Base-by-base conservation (phyloP, 1,140 invertebrate genomes). In the Cyclargus thomasi region DNA sequence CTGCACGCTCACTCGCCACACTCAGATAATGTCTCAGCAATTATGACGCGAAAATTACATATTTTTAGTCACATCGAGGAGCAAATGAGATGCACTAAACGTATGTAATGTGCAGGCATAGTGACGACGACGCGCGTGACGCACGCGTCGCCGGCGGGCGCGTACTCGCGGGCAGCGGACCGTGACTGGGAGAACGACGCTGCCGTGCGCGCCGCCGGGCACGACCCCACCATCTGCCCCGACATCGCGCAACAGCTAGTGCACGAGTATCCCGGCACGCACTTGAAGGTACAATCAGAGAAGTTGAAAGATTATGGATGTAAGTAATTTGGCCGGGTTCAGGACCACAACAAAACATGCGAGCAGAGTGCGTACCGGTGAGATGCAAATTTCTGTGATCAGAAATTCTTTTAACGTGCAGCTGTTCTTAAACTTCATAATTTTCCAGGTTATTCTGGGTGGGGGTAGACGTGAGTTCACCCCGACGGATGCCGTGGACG, bases 81-180 rank as follows among this genome's bases (percentile, higher is more conserved):
- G n/a, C n/a, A n/a, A n/a, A n/a, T n/a, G n/a, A n/a, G n/a, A n/a
- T n/a, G n/a, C n/a, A n/a, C n/a, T n/a, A n/a, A n/a, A n/a, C n/a
- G 29, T 29, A 29, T 2, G 1, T 29, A 29, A 29, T 29, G 57
- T 17, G 18, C 92, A 76, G 95, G 95, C 73, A 80, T 96, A 7
- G 95, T 97, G 17, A 97, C 96, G 0, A 96, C 94, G 4, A 95
- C 95, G 0, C 91, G 95, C 23, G 91, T 97, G 1, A 96, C 95
- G 0, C 95, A 97, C 78, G 96, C 95, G 10, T 95, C 95, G 0
- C 95, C 96, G 0, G 93, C 95, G 0, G 91, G 92, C 7, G 86
- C 91, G 2, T 98, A 96, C 85, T 96, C 96, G 0, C 94, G 95
- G 73, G 91, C 93, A 0, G 91, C 95, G 0, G 90, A 94, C 72